Base-by-base conservation (phyloP, 2,113 vertebrate species). In the Caloenas nicobarica region DNA sequence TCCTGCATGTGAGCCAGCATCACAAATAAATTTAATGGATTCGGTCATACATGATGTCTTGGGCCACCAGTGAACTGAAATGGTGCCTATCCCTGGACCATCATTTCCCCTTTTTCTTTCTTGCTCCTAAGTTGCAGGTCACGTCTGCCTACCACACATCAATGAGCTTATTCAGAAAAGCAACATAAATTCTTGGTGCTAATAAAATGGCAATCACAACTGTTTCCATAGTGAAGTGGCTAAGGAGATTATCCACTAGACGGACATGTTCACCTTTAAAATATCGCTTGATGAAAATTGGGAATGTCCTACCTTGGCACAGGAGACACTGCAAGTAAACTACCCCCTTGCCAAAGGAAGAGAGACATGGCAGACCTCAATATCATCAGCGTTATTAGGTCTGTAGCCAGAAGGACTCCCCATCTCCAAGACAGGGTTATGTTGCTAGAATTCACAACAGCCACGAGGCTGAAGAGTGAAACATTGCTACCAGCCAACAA, bases 381-480 rank as follows among this genome's bases (percentile, higher is more conserved):
- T 58, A n/a, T 34, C 6, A 5, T 54, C 5, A 3, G 44, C 2
- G 2, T 38, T 65, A 34, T 11, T 53, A 61, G 22, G 6, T 40
- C 44, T 73, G 60, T 53, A 62, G 36, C 64, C 83, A 69, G 44
- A 80, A 78, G 26, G 56, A 70, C 29, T 86, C 26, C 38, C 22
- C 44, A 18, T 15, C n/a, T 73, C 16, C 1, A 1, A n/a, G 26
- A 33, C 1, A 0, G 25, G 42, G 68, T 48, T 18, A 26, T 19
- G 53, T 36, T 23, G 4, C 64, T 53, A 50, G 53, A 31, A 73
- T 60, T 86, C 60, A 50, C 31, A 86, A 28, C 19, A 78, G 48
- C 70, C 29, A 36, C 10, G n/a, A 77, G 58, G 24, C 38, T 73
- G 76, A 88, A 80, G 1, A 1, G 8, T 42, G 26, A 58, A 88